Base-by-base conservation (phyloP, 1,140 invertebrate genomes). In the Odontomachus brunneus region DNA sequence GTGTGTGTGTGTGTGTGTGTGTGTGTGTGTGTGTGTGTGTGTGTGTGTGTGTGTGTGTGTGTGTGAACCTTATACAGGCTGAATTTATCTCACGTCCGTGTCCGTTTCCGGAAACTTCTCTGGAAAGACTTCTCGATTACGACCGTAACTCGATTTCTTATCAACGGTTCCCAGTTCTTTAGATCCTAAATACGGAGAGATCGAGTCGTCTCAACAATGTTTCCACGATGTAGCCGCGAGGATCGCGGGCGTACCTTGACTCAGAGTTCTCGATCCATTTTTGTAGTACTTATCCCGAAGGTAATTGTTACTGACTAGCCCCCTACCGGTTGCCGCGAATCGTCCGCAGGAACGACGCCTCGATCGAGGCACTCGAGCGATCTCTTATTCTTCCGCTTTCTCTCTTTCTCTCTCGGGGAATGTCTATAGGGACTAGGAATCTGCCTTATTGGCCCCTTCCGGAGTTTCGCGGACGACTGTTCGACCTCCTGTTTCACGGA, bases 391-490 rank as follows among this genome's bases (percentile, higher is more conserved):
- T 44, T 7, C 9, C 38, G 3, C 38, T 44, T 7, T 44, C 3
- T 44, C 38, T 44, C 38, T 44, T 1, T 44, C 38, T 44, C 38
- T 44, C 38, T 65, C 65, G 57, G 71, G 86, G 86, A 88, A 88
- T 87, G 87, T 88, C 76, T 88, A 80, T 66, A 76, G 86, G 85
- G 82, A 86, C 84, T 74, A 62, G 66, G 72, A 44, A 71, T 83
- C 24, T 57, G 74, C 72, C 75, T 84, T 75, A 57, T 26, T 51
- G 74, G 66, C 67, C 33, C 53, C 38, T 53, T 80, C 17, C 72
- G n/a, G 44, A 83, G 51, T 73, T 62, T 53, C 80, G 57, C 71
- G 67, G 57, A 78, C 29, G 29, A 72, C 15, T 53, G 48, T 62
- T 53, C 51, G 65, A 83, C 57, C n/a, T 62, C 24, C 5, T 48